A percentile compares a stretch with the other conserved stretches of the same genome.
These are phyloP conservation scores for Cheiracanthium punctorium DNA, from an alignment of 2,888 invertebrate species.

Conservation along the genomic window DNA sequence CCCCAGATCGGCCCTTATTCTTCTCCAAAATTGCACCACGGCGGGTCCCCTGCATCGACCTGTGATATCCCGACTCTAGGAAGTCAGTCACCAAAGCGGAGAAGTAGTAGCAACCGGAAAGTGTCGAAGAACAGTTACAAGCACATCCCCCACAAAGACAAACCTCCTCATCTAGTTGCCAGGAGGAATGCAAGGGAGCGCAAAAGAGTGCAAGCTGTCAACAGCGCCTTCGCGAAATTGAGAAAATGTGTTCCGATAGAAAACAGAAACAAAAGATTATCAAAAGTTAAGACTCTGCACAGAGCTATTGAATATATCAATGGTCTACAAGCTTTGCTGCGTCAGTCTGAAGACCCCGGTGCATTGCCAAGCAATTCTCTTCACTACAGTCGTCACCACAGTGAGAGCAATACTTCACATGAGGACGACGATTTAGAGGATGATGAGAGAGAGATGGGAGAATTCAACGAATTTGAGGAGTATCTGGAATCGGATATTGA, in stretches of 20 bases:
- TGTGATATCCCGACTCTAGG: not conserved
- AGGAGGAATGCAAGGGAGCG: slow-evolving; percentile 81
- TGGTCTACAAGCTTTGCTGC: slow-evolving; percentile 77
- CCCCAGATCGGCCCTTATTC: slow-evolving; percentile 25
- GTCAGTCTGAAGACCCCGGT: slow-evolving; percentile 40
- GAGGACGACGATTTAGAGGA: slow-evolving; percentile 19
- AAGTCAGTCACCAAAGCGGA: not conserved
- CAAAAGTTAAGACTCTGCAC: slow-evolving; percentile 82
- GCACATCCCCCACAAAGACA: slow-evolving; percentile 77
- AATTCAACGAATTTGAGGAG: slow-evolving; percentile 24
- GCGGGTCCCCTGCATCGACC: not conserved
- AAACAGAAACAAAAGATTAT: slow-evolving; percentile 79
- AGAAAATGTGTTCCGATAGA: slow-evolving; percentile 80
- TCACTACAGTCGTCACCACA: not conserved
- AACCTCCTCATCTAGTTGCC: slow-evolving; percentile 80
- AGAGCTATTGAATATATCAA: slow-evolving; percentile 82
- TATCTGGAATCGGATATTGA: slow-evolving; percentile 47
- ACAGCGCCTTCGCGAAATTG: slow-evolving; percentile 80
- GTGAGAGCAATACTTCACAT: slow-evolving; percentile 12
- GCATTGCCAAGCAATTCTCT: not conserved
- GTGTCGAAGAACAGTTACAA: slow-evolving; percentile 69
- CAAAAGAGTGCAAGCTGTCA: slow-evolving; percentile 81
- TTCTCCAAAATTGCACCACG: not conserved
- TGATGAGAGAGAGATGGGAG: slow-evolving; percentile 5
- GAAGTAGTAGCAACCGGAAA: not conserved